These are phyloP conservation scores for Anthonomus grandis DNA, from an alignment of 1,140 invertebrate species.

Conservation along the genomic window DNA sequence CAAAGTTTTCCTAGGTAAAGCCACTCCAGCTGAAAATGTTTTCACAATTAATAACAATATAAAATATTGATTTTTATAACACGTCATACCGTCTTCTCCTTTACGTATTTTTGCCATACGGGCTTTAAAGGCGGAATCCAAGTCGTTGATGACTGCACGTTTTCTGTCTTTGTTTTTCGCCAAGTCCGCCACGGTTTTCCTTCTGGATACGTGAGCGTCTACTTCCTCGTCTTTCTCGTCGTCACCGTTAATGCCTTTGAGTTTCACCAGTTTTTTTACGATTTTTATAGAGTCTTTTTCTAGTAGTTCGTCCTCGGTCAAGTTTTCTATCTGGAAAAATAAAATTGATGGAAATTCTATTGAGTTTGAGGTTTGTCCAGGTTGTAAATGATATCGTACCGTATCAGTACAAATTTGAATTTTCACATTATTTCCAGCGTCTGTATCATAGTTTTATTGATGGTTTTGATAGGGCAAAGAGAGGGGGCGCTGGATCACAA, in stretches of 20 bases:
- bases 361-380: too few relatives aligned
- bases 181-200: constrained; percentile 29
- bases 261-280: constrained; percentile 34
- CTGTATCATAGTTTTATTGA: too few relatives aligned
- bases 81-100: neutral
- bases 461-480: too few relatives aligned
- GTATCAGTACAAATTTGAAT: too few relatives aligned
- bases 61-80: neutral
- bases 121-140: constrained; percentile 22
- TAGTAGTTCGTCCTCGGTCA: constrained; percentile 28
- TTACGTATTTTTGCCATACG: constrained; percentile 16
- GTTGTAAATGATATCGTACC: too few relatives aligned
- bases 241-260: constrained; percentile 48
- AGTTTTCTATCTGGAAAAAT: constrained; percentile 22
- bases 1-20: constrained; percentile 16
- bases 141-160: constrained; percentile 21
- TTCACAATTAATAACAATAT: neutral
- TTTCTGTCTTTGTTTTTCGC: constrained; percentile 25
- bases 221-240: constrained; percentile 41
- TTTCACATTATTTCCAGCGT: too few relatives aligned
- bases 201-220: constrained; percentile 29
- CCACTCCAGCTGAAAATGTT: constrained; percentile 9
- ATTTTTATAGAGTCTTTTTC: constrained; percentile 29
- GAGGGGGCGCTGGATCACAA: too few relatives aligned
- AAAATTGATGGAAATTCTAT: neutral